These are phyloP conservation scores for Pantherophis alleghaniensis DNA, from an alignment of 2,797 vertebrate genomes.

Conservation along the genomic window DNA sequence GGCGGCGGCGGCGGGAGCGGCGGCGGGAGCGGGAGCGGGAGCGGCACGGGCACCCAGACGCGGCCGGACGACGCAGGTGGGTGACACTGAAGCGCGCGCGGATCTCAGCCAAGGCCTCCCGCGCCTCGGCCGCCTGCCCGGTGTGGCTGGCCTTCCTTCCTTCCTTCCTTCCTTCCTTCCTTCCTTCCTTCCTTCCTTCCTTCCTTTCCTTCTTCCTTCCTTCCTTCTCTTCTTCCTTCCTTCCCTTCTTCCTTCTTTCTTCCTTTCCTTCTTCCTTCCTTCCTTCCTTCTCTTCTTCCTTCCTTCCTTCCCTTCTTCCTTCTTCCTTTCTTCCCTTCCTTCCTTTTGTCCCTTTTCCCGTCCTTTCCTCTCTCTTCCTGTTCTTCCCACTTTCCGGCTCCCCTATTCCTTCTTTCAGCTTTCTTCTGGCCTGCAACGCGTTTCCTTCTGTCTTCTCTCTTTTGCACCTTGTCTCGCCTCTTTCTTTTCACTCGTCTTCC, in stretches of 20 bases:
- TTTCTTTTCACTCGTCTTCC: too few relatives aligned
- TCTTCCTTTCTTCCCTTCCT: too few relatives aligned
- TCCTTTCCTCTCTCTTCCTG: background rate
- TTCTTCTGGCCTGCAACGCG: background rate
- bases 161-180: background rate
- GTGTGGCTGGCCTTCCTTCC: background rate
- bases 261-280: too few relatives aligned
- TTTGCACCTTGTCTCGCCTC: background rate
- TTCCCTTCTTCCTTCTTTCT: too few relatives aligned
- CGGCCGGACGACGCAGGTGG: conserved; percentile 97
- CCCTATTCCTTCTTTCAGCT: background rate
- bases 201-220: too few relatives aligned
- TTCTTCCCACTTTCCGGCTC: too few relatives aligned
- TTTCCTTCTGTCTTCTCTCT: background rate
- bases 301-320: too few relatives aligned
- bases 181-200: background rate
- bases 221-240: background rate
- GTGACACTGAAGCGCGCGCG: conserved; percentile 59
- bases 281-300: background rate
- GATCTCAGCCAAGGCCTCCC: background rate
- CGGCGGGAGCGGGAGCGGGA: background rate
- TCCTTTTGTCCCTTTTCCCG: background rate
- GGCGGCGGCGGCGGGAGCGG: conserved; percentile 64
- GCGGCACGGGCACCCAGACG: conserved; percentile 83
- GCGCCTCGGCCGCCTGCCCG: conserved; percentile 23